phyloP scores from a whole-genome alignment of 2,797 vertebrate genomes.

The Momotus momota region DNA sequence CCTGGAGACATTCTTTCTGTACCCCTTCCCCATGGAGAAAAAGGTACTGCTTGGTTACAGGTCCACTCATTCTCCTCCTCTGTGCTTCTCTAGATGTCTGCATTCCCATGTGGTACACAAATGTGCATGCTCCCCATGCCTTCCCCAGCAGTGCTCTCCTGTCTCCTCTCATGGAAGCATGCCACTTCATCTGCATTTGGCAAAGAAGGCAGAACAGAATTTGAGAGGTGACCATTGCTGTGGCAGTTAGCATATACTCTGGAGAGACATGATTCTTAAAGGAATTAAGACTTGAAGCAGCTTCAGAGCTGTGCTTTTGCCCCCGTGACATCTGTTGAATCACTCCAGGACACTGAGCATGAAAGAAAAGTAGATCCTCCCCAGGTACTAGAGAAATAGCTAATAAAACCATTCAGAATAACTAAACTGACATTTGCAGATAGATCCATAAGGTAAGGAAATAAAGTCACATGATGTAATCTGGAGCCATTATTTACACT shows the following conservation, averaged over 20 bases:
- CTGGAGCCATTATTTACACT: neutral
- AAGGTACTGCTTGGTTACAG: neutral
- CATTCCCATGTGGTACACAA: conserved; percentile 59
- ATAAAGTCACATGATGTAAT: neutral
- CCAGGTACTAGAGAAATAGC: neutral
- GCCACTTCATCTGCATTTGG: neutral
- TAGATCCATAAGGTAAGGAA: neutral
- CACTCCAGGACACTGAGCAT: neutral
- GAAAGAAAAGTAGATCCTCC: neutral
- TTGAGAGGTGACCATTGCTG: neutral
- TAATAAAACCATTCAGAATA: neutral
- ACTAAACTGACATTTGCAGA: neutral
- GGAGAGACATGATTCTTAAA: neutral
- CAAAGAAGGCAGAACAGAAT: neutral
- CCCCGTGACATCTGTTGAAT: neutral
- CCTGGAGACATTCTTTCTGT: neutral
- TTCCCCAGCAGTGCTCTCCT: conserved; percentile 10
- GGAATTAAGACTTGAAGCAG: neutral
- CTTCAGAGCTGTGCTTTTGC: neutral
- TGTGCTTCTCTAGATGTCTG: neutral
- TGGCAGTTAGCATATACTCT: neutral
- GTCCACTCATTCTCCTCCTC: neutral
- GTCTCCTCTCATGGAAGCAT: neutral
- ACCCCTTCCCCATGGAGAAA: neutral
- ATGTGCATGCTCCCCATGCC: conserved; percentile 19